Conservation (phyloP, 2,888 invertebrate genomes). For the Deilephila elpenor region DNA sequence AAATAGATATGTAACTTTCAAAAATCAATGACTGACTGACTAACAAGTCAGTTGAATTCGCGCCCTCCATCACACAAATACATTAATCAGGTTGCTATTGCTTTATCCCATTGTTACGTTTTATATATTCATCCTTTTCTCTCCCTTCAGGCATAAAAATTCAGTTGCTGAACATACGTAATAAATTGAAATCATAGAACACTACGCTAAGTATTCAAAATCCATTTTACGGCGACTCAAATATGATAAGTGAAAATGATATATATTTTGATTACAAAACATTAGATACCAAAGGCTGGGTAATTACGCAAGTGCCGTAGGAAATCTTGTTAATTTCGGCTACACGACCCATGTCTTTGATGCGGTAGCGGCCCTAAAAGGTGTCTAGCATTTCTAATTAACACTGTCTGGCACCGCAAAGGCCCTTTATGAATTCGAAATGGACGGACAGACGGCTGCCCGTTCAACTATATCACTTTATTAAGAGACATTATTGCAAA, state of each 20-base stretch:
- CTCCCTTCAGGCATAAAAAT: too few species aligned
- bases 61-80: too few species aligned
- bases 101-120: too few species aligned
- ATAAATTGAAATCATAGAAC: too few species aligned
- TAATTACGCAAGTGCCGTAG: conserved; percentile 30
- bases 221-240: too few species aligned
- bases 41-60: too few species aligned
- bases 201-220: too few species aligned
- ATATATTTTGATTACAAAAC: not conserved
- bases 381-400: conserved; percentile 38
- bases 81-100: too few species aligned
- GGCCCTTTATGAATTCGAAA: conserved; percentile 43
- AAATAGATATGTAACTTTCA: too few species aligned
- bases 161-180: too few species aligned
- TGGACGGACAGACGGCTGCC: conserved; percentile 27
- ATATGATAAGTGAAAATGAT: not conserved
- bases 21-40: too few species aligned
- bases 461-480: not conserved
- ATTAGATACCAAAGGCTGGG: not conserved
- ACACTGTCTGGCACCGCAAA: conserved; percentile 24
- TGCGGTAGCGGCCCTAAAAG: conserved; percentile 36
- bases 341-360: conserved; percentile 38
- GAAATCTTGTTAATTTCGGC: conserved; percentile 50
- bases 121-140: too few species aligned
- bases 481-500: not conserved